phyloP scores from a whole-genome alignment of 53 echinoderm and acorn worm species.

The Echinometra lucunter region DNA sequence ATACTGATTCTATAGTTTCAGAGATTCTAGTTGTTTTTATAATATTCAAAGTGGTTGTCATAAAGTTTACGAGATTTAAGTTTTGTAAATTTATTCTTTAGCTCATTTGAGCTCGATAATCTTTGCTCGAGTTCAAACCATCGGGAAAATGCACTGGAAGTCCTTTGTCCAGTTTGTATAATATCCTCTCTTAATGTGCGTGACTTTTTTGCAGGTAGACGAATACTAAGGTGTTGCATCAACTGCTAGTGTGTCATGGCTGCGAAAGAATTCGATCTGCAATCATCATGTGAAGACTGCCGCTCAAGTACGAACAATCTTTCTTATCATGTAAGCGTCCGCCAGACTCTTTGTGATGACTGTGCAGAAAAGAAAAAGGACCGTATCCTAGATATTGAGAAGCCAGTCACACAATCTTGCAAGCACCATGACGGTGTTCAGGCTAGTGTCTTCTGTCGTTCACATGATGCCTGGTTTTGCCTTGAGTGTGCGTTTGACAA shows the following conservation, averaged over 20 bases:
- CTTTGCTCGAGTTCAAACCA: no score
- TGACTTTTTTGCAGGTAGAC: no score
- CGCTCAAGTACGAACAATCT: background rate
- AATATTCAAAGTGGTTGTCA: no score
- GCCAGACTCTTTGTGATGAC: background rate
- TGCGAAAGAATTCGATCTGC: background rate
- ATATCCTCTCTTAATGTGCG: no score
- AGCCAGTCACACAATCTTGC: background rate
- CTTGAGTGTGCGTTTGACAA: background rate
- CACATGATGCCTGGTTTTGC: background rate
- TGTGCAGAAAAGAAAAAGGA: background rate
- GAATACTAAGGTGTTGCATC: no score
- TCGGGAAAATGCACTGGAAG: no score
- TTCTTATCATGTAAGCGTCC: background rate
- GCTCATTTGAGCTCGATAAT: no score
- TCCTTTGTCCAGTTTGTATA: no score
- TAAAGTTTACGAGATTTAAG: no score
- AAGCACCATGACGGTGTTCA: background rate
- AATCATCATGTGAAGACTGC: background rate
- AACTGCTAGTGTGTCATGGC: background rate
- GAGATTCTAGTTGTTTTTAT: no score
- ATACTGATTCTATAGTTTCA: no score
- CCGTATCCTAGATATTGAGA: background rate
- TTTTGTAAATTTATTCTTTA: no score
- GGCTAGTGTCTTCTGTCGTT: background rate